These are phyloP conservation scores for Hydraecia micacea DNA, from an alignment of 2,888 invertebrate genomes.

Conservation along the genomic window DNA sequence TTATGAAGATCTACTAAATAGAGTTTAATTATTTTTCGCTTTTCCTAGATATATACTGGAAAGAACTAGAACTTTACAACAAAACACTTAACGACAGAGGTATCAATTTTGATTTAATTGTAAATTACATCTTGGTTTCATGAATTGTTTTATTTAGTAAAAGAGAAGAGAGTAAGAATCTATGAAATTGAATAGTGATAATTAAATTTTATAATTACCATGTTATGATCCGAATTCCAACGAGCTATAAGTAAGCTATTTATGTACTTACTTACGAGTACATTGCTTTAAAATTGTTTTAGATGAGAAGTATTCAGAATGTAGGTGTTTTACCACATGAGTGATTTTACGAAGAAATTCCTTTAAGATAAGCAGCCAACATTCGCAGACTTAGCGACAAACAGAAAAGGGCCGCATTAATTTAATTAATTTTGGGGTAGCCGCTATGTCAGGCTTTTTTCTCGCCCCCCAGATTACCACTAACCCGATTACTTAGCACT, in stretches of 20 bases:
- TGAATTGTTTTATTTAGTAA: not conserved
- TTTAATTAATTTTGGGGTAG: conserved; percentile 72
- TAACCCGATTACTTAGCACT: conserved; percentile 73
- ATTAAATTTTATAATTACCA: not conserved
- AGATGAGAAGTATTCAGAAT: conserved; percentile 3
- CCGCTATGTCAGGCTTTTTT: conserved; percentile 69
- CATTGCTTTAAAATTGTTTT: not conserved
- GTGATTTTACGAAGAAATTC: conserved; percentile 19
- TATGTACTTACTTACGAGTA: too few relatives aligned
- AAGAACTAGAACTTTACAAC: not conserved
- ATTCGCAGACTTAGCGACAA: conserved; percentile 47
- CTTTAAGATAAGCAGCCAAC: conserved; percentile 38
- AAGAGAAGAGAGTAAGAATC: not conserved
- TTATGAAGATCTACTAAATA: not conserved
- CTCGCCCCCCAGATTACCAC: conserved; percentile 68
- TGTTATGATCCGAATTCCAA: not conserved
- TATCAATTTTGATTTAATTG: not conserved
- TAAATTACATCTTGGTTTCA: not conserved
- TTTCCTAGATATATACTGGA: not conserved
- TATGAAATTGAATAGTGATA: not conserved
- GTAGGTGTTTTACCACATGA: conserved; percentile 8
- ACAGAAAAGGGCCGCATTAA: conserved; percentile 64
- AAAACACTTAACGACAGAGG: not conserved
- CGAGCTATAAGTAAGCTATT: not conserved
- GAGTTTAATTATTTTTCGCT: not conserved